These are phyloP conservation scores for Sussaba pulchella DNA, from an alignment of 2,888 invertebrate species.

Conservation along the genomic window DNA sequence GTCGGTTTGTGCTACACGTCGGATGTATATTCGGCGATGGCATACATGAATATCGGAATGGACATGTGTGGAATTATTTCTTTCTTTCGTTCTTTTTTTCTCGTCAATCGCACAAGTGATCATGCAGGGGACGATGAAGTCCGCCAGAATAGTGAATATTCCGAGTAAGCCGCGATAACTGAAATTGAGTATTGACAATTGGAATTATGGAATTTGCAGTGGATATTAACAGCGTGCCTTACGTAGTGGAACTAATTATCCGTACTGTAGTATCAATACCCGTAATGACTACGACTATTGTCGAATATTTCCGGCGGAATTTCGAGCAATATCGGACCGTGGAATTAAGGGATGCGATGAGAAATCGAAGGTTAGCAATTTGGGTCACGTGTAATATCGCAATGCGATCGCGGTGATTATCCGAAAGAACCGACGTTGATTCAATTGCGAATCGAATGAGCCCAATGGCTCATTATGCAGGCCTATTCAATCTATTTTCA, in stretches of 20 bases:
- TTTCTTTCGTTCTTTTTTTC: background rate
- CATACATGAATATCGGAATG: conserved; percentile 10
- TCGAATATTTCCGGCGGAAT: conserved; percentile 13
- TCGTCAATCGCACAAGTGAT: background rate
- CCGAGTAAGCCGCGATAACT: background rate
- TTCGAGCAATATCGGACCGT: background rate
- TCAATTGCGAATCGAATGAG: background rate
- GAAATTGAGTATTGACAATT: conserved; percentile 32
- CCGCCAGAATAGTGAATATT: conserved; percentile 3
- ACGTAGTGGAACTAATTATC: conserved; percentile 12
- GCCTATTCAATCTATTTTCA: too few relatives aligned
- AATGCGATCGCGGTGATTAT: background rate
- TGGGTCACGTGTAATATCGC: background rate
- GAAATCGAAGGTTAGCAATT: conserved; percentile 11
- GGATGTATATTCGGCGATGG: too few relatives aligned
- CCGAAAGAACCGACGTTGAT: background rate
- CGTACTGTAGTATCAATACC: conserved; percentile 1
- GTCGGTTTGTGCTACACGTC: background rate
- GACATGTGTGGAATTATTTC: background rate
- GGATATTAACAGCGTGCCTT: conserved; percentile 10
- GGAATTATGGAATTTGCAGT: conserved; percentile 9
- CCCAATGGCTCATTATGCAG: background rate
- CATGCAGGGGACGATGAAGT: too few relatives aligned
- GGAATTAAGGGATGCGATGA: conserved; percentile 15
- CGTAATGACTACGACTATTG: conserved; percentile 1